These are phyloP conservation scores for Cirrhinus molitorella DNA, from an alignment of 2,797 vertebrate genomes.

Conservation along the genomic window DNA sequence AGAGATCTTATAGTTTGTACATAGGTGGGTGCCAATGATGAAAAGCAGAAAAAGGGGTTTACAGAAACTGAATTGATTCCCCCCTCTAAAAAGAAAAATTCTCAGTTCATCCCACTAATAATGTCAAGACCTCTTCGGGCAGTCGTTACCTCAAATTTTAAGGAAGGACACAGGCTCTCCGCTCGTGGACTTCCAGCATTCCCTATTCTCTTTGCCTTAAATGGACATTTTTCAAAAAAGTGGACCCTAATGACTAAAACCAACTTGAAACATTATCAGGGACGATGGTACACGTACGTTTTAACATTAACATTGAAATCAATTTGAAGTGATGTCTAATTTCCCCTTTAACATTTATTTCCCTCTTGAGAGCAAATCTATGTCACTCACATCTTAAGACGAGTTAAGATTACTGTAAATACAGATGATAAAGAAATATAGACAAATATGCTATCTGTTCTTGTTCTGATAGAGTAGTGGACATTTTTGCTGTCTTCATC, in stretches of 20 bases:
- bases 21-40: conserved; percentile 51
- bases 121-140: conserved; percentile 34
- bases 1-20: conserved; percentile 86
- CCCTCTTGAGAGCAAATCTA: conserved; percentile 22
- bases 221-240: conserved; percentile 48
- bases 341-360: conserved; percentile 53
- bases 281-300: conserved; percentile 36
- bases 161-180: conserved; percentile 6
- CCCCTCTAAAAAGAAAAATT: conserved; percentile 55
- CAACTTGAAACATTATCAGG: conserved; percentile 52
- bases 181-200: conserved; percentile 36
- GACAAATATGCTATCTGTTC: conserved; percentile 70
- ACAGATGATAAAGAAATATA: conserved; percentile 67
- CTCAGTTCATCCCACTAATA: conserved; percentile 17
- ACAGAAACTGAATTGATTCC: conserved; percentile 50
- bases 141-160: conserved; percentile 59
- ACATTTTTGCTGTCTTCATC: conserved; percentile 31
- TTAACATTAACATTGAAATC: conserved; percentile 42
- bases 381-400: conserved; percentile 15
- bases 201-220: conserved; percentile 61
- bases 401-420: conserved; percentile 55
- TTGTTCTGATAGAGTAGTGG: conserved; percentile 57
- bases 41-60: conserved; percentile 55
- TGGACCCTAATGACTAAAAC: conserved; percentile 39
- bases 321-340: conserved; percentile 47